Conservation (phyloP, 2,113 vertebrate species). For the Xiphias gladius region DNA sequence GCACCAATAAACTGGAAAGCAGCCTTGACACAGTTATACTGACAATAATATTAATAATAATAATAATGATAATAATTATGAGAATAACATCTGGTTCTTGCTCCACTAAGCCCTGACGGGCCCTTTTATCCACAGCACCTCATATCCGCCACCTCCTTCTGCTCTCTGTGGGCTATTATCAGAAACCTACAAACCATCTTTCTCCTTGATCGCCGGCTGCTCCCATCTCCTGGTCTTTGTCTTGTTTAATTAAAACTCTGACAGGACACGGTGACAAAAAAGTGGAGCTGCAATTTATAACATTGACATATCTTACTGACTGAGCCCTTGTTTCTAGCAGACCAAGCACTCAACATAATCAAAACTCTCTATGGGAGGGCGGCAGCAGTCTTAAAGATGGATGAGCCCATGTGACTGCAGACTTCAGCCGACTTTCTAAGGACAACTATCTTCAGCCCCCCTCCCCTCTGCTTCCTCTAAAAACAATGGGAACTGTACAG, state of each 20-base stretch:
- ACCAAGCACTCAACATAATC: conserved; percentile 65
- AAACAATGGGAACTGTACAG: neutral
- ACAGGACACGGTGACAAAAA: conserved; percentile 58
- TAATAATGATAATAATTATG: no score
- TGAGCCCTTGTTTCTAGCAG: conserved; percentile 52
- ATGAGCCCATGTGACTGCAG: conserved; percentile 33
- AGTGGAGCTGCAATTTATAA: conserved; percentile 59
- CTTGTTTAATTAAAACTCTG: conserved; percentile 69
- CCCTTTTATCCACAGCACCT: conserved; percentile 15
- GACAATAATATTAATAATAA: no score
- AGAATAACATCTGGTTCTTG: conserved; percentile 28
- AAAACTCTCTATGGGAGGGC: conserved; percentile 52
- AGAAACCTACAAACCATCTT: conserved; percentile 50
- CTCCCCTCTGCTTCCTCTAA: neutral
- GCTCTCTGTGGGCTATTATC: conserved; percentile 24
- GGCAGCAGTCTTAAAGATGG: conserved; percentile 42
- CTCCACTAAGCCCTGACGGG: conserved; percentile 21
- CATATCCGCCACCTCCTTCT: neutral
- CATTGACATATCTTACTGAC: conserved; percentile 57
- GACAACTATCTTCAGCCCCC: neutral
- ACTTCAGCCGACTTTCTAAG: conserved; percentile 11
- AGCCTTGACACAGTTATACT: no score
- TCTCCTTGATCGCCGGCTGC: conserved; percentile 9
- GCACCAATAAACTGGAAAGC: no score
- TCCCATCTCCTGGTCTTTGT: conserved; percentile 52